Conservation (phyloP, 2,113 vertebrate species). For the Pseudois nayaur region DNA sequence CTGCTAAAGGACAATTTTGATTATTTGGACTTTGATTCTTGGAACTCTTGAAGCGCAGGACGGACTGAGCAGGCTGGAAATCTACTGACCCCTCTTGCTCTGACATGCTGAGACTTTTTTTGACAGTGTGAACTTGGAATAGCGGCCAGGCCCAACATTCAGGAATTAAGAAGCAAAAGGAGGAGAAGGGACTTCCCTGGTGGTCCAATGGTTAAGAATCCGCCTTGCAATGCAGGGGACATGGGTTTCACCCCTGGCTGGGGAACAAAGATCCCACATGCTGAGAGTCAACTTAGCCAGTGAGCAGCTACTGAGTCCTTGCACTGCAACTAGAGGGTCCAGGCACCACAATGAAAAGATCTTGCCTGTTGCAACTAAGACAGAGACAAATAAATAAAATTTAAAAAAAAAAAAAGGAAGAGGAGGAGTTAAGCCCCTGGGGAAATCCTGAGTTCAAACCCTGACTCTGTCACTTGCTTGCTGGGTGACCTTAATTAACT, state of each 20-base stretch:
- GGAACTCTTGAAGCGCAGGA: neutral
- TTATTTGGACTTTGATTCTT: neutral
- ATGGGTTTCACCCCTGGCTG: neutral
- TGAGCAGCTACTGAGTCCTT: neutral
- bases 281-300: neutral
- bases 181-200: neutral
- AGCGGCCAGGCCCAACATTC: neutral
- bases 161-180: neutral
- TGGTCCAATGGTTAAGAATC: neutral
- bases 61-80: neutral
- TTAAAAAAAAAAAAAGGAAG: neutral
- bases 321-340: neutral
- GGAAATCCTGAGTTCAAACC: neutral
- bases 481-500: neutral
- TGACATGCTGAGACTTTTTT: neutral
- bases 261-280: neutral
- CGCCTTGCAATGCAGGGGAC: neutral
- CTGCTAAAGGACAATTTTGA: neutral
- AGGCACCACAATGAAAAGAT: neutral
- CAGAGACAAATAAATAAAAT: neutral
- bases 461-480: neutral
- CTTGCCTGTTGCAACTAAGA: neutral
- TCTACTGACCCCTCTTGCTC: neutral
- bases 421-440: neutral
- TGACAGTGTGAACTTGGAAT: neutral